Conservation (phyloP, 2,888 invertebrate genomes). For the Cartodere bifasciata region DNA sequence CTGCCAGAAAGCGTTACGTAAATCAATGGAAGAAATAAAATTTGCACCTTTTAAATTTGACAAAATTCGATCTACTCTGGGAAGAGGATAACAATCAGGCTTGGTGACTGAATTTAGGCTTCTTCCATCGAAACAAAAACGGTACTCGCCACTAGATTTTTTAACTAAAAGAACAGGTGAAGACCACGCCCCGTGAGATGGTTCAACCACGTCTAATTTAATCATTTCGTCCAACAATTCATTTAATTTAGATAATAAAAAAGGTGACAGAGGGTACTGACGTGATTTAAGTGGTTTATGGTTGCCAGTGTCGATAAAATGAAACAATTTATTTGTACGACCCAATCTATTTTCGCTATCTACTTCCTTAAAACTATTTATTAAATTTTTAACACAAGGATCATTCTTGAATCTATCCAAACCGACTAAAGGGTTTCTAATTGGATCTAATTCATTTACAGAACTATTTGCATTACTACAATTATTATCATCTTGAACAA, state of each 20-base stretch:
- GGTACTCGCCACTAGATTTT: conserved; percentile 15
- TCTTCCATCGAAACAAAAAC: conserved; percentile 19
- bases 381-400: neutral
- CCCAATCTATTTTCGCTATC: conserved; percentile 12
- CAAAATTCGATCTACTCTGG: conserved; percentile 15
- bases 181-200: conserved; percentile 18
- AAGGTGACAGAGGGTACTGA: conserved; percentile 11
- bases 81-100: conserved; percentile 18
- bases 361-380: conserved; percentile 9
- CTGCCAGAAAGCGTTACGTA: conserved; percentile 19
- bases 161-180: conserved; percentile 19
- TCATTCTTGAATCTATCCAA: neutral
- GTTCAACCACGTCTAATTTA: conserved; percentile 15
- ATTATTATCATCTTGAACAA: conserved; percentile 1
- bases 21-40: conserved; percentile 15
- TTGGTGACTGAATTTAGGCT: conserved; percentile 17
- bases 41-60: conserved; percentile 13
- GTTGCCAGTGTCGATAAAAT: conserved; percentile 14
- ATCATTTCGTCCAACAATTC: conserved; percentile 16
- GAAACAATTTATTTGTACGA: conserved; percentile 12
- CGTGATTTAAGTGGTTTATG: conserved; percentile 7
- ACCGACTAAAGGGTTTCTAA: neutral
- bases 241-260: conserved; percentile 7
- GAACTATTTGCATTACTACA: no score
- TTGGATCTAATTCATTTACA: no score